Evolutionary conservation across 2,888 invertebrate genomes (phyloP).

Genomic region (Catocala fraxini): DNA sequence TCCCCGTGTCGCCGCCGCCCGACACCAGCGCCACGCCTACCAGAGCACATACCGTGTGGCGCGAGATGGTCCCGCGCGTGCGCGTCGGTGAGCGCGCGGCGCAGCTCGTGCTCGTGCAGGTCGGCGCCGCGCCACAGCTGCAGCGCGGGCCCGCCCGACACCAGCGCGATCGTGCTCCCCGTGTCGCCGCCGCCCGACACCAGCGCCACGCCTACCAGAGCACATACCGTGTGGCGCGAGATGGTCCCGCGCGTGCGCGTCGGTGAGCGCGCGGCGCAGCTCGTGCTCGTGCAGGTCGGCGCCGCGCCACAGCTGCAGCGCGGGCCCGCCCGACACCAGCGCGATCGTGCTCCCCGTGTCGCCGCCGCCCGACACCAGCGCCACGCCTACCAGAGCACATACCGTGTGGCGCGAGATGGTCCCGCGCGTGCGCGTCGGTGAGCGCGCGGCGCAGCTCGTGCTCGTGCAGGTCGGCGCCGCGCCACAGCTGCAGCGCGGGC

Average conservation of each 20-base stretch:
- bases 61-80: slow-evolving; percentile 79
- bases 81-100: slow-evolving; percentile 91
- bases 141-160: slow-evolving; percentile 91
- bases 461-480: slow-evolving; percentile 14
- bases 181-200: too few relatives aligned
- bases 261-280: slow-evolving; percentile 89
- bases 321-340: slow-evolving; percentile 92
- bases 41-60: slow-evolving; percentile 47
- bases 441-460: slow-evolving; percentile 86
- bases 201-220: slow-evolving; percentile 62
- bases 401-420: slow-evolving; percentile 56
- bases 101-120: slow-evolving; percentile 92
- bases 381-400: slow-evolving; percentile 55
- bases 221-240: slow-evolving; percentile 51
- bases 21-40: too few relatives aligned
- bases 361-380: too few relatives aligned
- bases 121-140: slow-evolving; percentile 95
- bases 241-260: slow-evolving; percentile 87
- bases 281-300: slow-evolving; percentile 14
- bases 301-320: slow-evolving; percentile 93
- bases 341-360: too few relatives aligned
- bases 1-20: too few relatives aligned
- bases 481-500: slow-evolving; percentile 94
- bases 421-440: slow-evolving; percentile 89
- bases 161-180: too few relatives aligned